Percentiles rank a stretch among this genome's conserved stretches.
phyloP scores from a whole-genome alignment of 2,113 vertebrate genomes.

The Felis catus region DNA sequence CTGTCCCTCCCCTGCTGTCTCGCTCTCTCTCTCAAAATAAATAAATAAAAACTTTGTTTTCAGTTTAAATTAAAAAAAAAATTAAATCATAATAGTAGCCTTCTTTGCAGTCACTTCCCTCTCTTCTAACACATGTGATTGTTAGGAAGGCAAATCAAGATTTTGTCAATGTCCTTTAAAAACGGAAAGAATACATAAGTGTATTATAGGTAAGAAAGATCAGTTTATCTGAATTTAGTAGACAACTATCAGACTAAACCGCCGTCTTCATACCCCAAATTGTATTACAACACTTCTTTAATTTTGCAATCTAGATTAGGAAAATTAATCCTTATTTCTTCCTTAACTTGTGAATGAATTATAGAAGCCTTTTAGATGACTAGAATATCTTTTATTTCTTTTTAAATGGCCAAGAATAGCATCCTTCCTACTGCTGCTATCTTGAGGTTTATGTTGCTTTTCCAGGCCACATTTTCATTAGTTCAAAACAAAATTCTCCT shows the following conservation, averaged over 20 bases:
- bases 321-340: neutral
- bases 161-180: neutral
- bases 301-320: neutral
- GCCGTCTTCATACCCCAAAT: neutral
- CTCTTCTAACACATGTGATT: neutral
- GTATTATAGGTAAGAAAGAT: neutral
- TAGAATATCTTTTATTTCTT: neutral
- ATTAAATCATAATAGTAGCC: neutral
- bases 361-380: neutral
- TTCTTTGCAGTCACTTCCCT: neutral
- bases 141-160: neutral
- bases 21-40: too few species aligned
- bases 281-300: neutral
- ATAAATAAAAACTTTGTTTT: too few species aligned
- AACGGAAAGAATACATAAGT: neutral
- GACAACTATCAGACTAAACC: neutral
- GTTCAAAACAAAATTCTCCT: neutral
- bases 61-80: too few species aligned
- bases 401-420: neutral
- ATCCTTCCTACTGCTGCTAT: neutral
- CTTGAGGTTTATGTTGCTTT: neutral
- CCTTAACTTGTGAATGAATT: neutral
- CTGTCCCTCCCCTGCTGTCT: too few species aligned
- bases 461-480: neutral
- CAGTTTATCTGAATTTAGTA: neutral